Conservation (phyloP, 2,888 invertebrate species). For the Polyommatus icarus region DNA sequence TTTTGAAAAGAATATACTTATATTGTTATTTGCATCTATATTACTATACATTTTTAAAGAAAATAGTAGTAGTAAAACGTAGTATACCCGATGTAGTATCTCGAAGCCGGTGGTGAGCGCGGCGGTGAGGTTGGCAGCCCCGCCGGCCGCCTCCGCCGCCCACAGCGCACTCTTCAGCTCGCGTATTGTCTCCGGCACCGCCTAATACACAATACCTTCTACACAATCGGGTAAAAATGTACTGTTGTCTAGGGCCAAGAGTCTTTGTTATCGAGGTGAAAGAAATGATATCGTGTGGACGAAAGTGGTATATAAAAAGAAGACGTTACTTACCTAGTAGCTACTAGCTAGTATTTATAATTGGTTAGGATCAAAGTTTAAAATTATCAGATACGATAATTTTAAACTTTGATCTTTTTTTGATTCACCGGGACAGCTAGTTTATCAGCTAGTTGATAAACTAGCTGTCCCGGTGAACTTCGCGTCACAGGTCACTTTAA, state of each 20-base stretch:
- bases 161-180: slow-evolving; percentile 89
- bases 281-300: neutral
- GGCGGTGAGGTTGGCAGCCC: slow-evolving; percentile 91
- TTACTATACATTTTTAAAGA: too few relatives aligned
- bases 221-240: slow-evolving; percentile 25
- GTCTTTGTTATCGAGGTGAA: neutral
- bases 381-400: too few relatives aligned
- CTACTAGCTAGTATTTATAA: neutral
- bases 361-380: neutral
- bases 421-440: too few relatives aligned
- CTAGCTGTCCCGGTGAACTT: too few relatives aligned
- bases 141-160: slow-evolving; percentile 86
- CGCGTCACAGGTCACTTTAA: too few relatives aligned
- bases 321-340: neutral
- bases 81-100: slow-evolving; percentile 89
- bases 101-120: slow-evolving; percentile 96
- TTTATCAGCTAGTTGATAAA: too few relatives aligned
- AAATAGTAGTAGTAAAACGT: slow-evolving; percentile 29
- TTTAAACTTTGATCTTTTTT: too few relatives aligned
- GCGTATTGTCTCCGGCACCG: slow-evolving; percentile 89
- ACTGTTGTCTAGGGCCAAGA: neutral
- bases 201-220: slow-evolving; percentile 66
- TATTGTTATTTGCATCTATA: too few relatives aligned
- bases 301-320: neutral
- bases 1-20: too few relatives aligned